These are phyloP conservation scores for Andrena marginata DNA, from an alignment of 2,888 invertebrate genomes.

Conservation along the genomic window DNA sequence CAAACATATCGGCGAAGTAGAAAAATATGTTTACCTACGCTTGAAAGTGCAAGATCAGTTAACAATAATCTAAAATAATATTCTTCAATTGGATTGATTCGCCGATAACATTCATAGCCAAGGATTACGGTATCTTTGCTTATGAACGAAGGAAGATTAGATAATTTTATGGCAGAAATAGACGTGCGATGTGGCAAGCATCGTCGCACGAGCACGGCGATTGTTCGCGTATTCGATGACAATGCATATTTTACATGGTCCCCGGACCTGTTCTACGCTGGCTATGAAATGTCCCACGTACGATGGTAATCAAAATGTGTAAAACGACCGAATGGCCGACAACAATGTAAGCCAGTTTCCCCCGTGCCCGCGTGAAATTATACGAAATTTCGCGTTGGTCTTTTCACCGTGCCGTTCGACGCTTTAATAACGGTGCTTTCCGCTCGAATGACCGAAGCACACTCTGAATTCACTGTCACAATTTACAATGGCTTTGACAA, in stretches of 20 bases:
- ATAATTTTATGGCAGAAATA: slow-evolving; percentile 2
- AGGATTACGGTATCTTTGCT: neutral
- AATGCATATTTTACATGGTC: slow-evolving; percentile 56
- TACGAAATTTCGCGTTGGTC: slow-evolving; percentile 56
- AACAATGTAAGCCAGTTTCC: slow-evolving; percentile 63
- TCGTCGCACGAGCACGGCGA: slow-evolving; percentile 18
- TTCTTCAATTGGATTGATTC: neutral
- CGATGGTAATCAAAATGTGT: slow-evolving; percentile 68
- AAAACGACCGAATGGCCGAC: slow-evolving; percentile 60
- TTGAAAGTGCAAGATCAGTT: neutral
- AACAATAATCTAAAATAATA: neutral
- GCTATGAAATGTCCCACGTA: slow-evolving; percentile 28
- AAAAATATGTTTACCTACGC: neutral
- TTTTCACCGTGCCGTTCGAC: slow-evolving; percentile 48
- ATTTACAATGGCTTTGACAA: slow-evolving; percentile 59
- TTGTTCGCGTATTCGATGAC: slow-evolving; percentile 33
- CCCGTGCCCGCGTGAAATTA: slow-evolving; percentile 41
- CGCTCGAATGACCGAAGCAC: slow-evolving; percentile 8
- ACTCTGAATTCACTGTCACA: slow-evolving; percentile 52
- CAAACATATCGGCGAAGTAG: neutral
- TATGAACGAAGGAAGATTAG: neutral
- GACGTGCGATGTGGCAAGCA: slow-evolving; percentile 1
- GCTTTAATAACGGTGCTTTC: slow-evolving; percentile 48
- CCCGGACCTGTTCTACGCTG: neutral
- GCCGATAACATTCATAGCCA: neutral